Evolutionary conservation across 2,113 vertebrate genomes (phyloP).

Genomic region (Gallinago undulata): DNA sequence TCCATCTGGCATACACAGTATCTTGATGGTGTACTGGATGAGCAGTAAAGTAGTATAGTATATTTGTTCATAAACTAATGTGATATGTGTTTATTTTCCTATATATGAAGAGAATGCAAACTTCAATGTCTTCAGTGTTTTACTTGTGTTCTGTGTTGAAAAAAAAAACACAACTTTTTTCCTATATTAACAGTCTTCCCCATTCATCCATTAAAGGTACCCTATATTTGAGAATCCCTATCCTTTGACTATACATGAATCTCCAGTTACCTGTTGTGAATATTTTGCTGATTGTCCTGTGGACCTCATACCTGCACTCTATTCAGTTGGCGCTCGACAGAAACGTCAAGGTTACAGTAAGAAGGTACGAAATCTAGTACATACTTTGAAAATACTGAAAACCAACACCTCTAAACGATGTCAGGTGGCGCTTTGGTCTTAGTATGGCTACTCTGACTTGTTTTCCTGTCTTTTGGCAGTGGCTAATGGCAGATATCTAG

Average conservation of each 20-base stretch:
- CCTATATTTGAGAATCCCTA: constrained; percentile 99
- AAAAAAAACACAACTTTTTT: neutral
- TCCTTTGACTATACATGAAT: constrained; percentile 96
- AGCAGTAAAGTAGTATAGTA: neutral
- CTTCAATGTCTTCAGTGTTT: neutral
- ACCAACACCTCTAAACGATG: neutral
- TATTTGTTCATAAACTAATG: neutral
- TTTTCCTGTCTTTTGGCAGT: neutral
- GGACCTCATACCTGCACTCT: constrained; percentile 98
- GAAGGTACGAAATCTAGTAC: constrained; percentile 79
- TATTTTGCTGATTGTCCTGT: constrained; percentile 97
- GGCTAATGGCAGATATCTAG: neutral
- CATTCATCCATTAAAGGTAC: constrained; percentile 80
- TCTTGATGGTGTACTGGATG: neutral
- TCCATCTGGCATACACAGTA: neutral
- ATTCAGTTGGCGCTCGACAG: constrained; percentile 94
- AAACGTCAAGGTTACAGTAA: constrained; percentile 99
- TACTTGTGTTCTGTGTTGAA: neutral
- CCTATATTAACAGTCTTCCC: neutral
- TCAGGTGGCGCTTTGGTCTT: no score
- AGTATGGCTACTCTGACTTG: no score
- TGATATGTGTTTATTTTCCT: neutral
- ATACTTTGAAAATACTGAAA: neutral
- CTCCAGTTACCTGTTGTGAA: constrained; percentile 98
- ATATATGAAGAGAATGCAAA: rapidly evolving